Conservation (phyloP, 1,140 invertebrate genomes). For the Panagrolaimus sp. region DNA sequence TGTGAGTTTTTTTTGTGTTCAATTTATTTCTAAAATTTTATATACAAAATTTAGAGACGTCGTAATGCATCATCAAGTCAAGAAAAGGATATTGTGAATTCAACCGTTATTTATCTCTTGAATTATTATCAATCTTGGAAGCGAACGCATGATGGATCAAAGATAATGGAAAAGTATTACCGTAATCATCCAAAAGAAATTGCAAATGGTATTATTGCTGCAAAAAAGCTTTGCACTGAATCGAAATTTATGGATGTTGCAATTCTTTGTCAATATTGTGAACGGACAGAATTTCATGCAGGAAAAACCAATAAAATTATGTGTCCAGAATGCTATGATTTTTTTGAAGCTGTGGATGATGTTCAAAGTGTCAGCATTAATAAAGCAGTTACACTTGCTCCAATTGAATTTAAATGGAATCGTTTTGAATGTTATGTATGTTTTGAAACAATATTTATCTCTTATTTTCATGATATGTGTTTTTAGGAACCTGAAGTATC, state of each 20-base stretch:
- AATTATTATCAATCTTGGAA: not conserved
- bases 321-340: not conserved
- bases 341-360: not conserved
- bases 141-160: not conserved
- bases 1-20: too few relatives aligned
- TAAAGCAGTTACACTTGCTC: not conserved
- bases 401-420: not conserved
- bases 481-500: not conserved
- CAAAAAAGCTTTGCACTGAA: too few relatives aligned
- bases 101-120: not conserved
- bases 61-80: not conserved
- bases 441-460: not conserved
- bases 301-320: not conserved
- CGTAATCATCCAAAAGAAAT: not conserved
- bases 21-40: too few relatives aligned
- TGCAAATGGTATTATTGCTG: too few relatives aligned
- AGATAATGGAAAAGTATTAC: not conserved
- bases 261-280: not conserved
- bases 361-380: not conserved
- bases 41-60: too few relatives aligned
- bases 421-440: not conserved
- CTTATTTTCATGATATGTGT: not conserved
- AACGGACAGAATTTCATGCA: not conserved
- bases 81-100: too few relatives aligned
- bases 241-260: not conserved